A percentile compares a stretch with the other conserved stretches of the same genome.
Evolutionary conservation across 2,113 vertebrate species (phyloP).

Genomic region (Neomonachus schauinslandi): DNA sequence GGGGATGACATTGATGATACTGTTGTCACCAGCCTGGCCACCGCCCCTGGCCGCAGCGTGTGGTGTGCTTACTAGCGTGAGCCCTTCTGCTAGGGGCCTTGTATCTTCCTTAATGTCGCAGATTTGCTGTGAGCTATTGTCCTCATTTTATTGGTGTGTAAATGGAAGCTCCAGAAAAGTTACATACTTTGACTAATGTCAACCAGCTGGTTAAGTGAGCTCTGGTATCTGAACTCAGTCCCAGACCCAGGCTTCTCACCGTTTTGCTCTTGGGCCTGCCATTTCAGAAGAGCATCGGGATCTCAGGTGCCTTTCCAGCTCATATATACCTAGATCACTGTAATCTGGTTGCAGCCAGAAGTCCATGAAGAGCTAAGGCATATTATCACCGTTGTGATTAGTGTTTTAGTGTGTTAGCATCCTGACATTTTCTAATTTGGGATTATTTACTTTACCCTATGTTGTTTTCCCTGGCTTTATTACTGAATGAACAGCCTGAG

Average conservation of each 20-base stretch:
- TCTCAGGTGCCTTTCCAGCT: neutral
- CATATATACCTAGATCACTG: accelerated
- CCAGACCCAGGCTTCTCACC: neutral
- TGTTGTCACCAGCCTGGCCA: accelerated
- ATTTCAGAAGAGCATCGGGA: neutral
- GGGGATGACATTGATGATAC: neutral
- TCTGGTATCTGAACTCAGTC: neutral
- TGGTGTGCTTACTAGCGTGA: too few species aligned
- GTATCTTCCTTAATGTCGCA: neutral
- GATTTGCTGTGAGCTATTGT: neutral
- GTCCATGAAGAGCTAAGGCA: neutral
- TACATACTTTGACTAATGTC: neutral
- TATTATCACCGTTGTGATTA: neutral
- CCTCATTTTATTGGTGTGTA: neutral
- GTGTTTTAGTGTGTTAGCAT: neutral
- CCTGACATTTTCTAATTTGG: constrained; percentile 14
- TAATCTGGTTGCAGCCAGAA: neutral
- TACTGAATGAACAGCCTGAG: neutral
- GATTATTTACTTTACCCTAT: neutral
- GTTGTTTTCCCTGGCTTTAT: neutral
- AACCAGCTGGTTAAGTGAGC: neutral
- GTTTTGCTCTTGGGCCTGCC: neutral
- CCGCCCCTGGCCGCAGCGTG: accelerated
- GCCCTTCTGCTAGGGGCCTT: neutral
- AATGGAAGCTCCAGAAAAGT: neutral